Percentiles rank a stretch among this genome's conserved stretches.
Evolutionary conservation across 2,113 vertebrate genomes (phyloP).

Genomic region (Gnathonemus echidnorhynchus): DNA sequence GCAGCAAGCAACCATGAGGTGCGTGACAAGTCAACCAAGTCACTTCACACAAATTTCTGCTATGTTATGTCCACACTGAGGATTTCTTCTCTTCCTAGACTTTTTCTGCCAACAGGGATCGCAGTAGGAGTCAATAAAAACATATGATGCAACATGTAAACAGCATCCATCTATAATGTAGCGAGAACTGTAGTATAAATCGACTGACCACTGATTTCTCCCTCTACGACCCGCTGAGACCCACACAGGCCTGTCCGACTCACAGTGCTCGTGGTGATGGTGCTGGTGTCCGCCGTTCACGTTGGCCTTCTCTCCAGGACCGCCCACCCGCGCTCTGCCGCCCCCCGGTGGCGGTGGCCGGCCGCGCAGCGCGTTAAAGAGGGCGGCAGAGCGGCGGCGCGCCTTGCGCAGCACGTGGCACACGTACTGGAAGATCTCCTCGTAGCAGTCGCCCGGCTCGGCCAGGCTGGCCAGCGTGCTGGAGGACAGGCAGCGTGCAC

Average conservation of each 20-base stretch:
- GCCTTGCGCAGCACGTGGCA: slow-evolving; percentile 87
- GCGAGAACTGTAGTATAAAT: not conserved
- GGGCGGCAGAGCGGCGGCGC: slow-evolving; percentile 65
- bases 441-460: slow-evolving; percentile 90
- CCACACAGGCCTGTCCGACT: not conserved
- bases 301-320: slow-evolving; percentile 23
- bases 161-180: not conserved
- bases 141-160: not conserved
- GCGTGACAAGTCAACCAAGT: not conserved
- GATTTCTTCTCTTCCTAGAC: not conserved
- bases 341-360: slow-evolving; percentile 33
- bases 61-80: not conserved
- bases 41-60: not conserved
- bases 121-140: not conserved
- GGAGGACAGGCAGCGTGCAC: slow-evolving; percentile 79
- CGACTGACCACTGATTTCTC: not conserved
- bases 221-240: not conserved
- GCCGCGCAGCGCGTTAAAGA: slow-evolving; percentile 71
- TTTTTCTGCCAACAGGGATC: not conserved
- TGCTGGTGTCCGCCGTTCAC: slow-evolving; percentile 45
- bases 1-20: not conserved
- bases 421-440: slow-evolving; percentile 89
- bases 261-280: slow-evolving; percentile 15
- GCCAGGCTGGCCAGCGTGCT: slow-evolving; percentile 84
- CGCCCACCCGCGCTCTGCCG: slow-evolving; percentile 25